These are phyloP conservation scores for Calvadosia cruxmelitensis DNA, from an alignment of 30 jellyfish, hydroid and myxozoan species.

Conservation along the genomic window DNA sequence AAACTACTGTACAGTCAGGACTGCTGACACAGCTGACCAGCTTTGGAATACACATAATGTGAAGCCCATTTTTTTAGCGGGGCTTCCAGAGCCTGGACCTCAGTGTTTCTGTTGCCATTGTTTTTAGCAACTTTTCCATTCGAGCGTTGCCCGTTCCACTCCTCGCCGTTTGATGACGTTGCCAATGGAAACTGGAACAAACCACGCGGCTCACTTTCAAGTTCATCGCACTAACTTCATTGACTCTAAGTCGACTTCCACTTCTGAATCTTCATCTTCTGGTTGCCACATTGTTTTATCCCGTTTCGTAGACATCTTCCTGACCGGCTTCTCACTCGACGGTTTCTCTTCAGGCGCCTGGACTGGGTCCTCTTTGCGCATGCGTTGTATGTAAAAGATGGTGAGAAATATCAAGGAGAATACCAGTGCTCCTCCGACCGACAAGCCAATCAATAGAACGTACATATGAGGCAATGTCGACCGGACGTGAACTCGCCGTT, in stretches of 20 bases:
- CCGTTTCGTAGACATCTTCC: neutral
- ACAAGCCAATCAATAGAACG: slow-evolving; percentile 72
- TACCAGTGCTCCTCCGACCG: slow-evolving; percentile 92
- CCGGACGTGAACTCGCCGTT: neutral
- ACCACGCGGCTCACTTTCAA: too few relatives aligned
- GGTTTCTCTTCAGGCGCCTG: slow-evolving; percentile 16
- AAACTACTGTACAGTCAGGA: too few relatives aligned
- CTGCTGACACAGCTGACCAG: too few relatives aligned
- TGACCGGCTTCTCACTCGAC: slow-evolving; percentile 5
- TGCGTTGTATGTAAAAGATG: slow-evolving; percentile 46
- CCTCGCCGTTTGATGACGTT: too few relatives aligned
- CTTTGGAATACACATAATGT: too few relatives aligned
- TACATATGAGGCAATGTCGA: slow-evolving; percentile 79
- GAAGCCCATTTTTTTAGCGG: too few relatives aligned
- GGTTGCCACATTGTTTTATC: neutral
- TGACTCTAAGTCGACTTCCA: slow-evolving; percentile 57
- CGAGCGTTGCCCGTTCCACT: too few relatives aligned
- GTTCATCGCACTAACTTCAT: slow-evolving; percentile 12
- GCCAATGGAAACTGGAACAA: too few relatives aligned
- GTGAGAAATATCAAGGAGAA: slow-evolving; percentile 78
- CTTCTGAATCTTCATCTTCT: slow-evolving; percentile 39
- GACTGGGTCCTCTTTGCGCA: slow-evolving; percentile 20
- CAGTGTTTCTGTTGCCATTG: too few relatives aligned
- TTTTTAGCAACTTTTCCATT: too few relatives aligned
- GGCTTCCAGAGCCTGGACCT: too few relatives aligned